These are phyloP conservation scores for Melitaea cinxia DNA, from an alignment of 1,140 invertebrate genomes.

Conservation along the genomic window DNA sequence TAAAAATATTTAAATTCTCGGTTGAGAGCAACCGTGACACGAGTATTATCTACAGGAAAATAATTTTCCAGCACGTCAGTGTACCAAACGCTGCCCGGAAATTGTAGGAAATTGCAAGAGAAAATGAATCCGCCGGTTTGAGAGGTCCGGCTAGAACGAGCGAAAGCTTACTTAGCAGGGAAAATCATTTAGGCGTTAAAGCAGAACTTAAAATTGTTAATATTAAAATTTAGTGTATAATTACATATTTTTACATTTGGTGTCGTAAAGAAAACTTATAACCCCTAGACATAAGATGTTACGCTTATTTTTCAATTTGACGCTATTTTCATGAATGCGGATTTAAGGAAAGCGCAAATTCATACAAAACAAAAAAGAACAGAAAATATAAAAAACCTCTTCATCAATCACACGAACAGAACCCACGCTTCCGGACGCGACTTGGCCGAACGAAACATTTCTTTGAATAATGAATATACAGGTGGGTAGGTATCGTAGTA, in stretches of 20 bases:
- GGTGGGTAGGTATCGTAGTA: constrained; percentile 73
- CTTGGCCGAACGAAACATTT: constrained; percentile 77
- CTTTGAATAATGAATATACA: constrained; percentile 81
- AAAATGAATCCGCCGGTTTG: constrained; percentile 78
- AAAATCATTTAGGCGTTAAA: constrained; percentile 45
- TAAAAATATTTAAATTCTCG: constrained; percentile 40
- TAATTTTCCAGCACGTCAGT: constrained; percentile 72
- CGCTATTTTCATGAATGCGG: constrained; percentile 37
- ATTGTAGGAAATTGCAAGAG: constrained; percentile 81
- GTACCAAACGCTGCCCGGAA: constrained; percentile 74
- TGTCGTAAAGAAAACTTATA: too few species aligned
- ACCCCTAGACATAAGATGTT: too few species aligned
- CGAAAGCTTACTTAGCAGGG: constrained; percentile 49
- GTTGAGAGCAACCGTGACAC: constrained; percentile 36
- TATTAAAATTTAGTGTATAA: background rate
- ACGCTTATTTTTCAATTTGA: constrained; percentile 27
- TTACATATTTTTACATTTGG: too few species aligned
- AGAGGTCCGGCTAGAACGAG: constrained; percentile 61
- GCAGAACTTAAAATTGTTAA: constrained; percentile 15
- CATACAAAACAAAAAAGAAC: constrained; percentile 54
- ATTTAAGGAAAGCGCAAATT: constrained; percentile 47
- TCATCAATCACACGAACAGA: constrained; percentile 79
- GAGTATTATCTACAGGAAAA: constrained; percentile 67
- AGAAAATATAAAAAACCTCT: constrained; percentile 70
- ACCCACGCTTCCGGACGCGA: constrained; percentile 70